Conservation (phyloP, 2,888 invertebrate genomes). For the Lasioglossum calceatum region DNA sequence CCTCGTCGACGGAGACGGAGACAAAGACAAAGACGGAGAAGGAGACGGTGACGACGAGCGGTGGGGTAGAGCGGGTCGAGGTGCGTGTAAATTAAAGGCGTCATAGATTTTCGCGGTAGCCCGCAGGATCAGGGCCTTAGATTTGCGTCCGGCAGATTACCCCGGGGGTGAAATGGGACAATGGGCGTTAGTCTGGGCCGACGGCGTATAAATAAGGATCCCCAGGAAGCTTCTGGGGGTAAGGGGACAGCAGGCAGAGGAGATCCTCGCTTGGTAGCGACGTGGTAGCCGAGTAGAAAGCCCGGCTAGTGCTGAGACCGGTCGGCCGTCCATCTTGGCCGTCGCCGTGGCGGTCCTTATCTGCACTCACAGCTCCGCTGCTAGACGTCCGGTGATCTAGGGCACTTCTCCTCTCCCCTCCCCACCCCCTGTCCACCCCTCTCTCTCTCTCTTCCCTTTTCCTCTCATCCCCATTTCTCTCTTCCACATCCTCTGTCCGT, state of each 20-base stretch:
- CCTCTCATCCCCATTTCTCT: conserved; percentile 29
- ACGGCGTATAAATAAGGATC: conserved; percentile 84
- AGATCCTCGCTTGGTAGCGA: conserved; percentile 77
- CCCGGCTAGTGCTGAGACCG: conserved; percentile 80
- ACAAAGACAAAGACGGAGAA: conserved; percentile 8
- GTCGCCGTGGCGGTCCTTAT: conserved; percentile 84
- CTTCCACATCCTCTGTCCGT: conserved; percentile 18
- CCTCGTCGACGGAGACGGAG: background rate
- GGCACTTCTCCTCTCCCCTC: conserved; percentile 77
- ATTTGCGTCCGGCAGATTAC: conserved; percentile 85
- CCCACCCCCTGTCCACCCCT: conserved; percentile 17
- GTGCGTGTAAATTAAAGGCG: conserved; percentile 83
- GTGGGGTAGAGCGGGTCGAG: conserved; percentile 54
- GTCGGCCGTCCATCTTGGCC: conserved; percentile 84
- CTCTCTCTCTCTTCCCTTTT: conserved; percentile 43
- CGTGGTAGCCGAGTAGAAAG: conserved; percentile 72
- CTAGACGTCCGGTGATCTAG: conserved; percentile 84
- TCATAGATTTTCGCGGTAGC: conserved; percentile 84
- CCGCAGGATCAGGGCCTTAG: conserved; percentile 84
- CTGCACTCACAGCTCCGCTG: conserved; percentile 84
- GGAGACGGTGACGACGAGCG: conserved; percentile 26
- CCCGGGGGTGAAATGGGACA: conserved; percentile 83
- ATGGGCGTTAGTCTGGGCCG: conserved; percentile 83
- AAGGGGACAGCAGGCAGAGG: conserved; percentile 71
- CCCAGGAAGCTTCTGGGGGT: conserved; percentile 80